A percentile compares a stretch with the other conserved stretches of the same genome.
Conservation (phyloP, 64 coral and sea anemone species). For the Platygyra sinensis region DNA sequence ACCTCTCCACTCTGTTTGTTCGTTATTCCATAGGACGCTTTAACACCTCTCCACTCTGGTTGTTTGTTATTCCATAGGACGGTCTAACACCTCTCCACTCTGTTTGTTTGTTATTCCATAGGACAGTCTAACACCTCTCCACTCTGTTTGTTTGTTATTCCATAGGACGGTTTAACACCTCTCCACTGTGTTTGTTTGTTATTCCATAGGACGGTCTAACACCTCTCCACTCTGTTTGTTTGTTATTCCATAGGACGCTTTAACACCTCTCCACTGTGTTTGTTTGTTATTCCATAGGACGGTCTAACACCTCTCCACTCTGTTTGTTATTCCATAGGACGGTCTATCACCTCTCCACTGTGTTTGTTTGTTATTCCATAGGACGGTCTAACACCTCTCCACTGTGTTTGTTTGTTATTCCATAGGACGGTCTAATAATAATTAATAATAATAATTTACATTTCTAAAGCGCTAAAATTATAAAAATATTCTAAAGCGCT, state of each 20-base stretch:
- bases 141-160: slow-evolving; percentile 6
- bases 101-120: neutral
- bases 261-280: slow-evolving; percentile 90
- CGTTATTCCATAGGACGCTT: slow-evolving; percentile 54
- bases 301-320: slow-evolving; percentile 92
- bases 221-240: slow-evolving; percentile 68
- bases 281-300: slow-evolving; percentile 42
- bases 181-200: slow-evolving; percentile 63
- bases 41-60: slow-evolving; percentile 84
- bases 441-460: no score
- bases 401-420: slow-evolving; percentile 31
- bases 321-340: slow-evolving; percentile 42
- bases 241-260: slow-evolving; percentile 54
- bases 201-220: slow-evolving; percentile 81
- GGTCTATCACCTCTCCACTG: slow-evolving; percentile 94
- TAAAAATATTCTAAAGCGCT: no score
- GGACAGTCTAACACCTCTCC: slow-evolving; percentile 95
- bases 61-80: slow-evolving; percentile 42
- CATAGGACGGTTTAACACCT: slow-evolving; percentile 89
- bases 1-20: slow-evolving; percentile 68
- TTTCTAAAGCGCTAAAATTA: no score
- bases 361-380: neutral
- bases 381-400: slow-evolving; percentile 95
- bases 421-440: slow-evolving; percentile 89
- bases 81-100: slow-evolving; percentile 91